Percentiles rank a stretch among this genome's conserved stretches.
phyloP scores from a whole-genome alignment of 2,888 invertebrate species.

The Pediacus dermestoides region DNA sequence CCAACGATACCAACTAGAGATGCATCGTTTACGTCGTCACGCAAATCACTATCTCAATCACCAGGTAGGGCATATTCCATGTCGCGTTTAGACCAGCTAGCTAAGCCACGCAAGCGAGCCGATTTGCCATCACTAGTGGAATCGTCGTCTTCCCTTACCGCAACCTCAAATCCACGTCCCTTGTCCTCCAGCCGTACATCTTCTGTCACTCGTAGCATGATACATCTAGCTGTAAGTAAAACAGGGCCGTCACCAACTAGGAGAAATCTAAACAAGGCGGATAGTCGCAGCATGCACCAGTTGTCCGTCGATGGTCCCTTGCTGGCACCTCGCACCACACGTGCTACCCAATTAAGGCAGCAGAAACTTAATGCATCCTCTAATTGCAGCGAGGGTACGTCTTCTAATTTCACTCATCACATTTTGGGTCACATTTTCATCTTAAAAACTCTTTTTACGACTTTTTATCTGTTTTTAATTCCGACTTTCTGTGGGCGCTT shows the following conservation, averaged over 20 bases:
- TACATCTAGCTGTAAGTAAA: slow-evolving; percentile 59
- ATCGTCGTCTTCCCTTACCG: slow-evolving; percentile 23
- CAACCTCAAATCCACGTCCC: slow-evolving; percentile 37
- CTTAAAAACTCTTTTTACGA: too few relatives aligned
- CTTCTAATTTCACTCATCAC: too few relatives aligned
- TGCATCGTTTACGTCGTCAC: slow-evolving; percentile 53
- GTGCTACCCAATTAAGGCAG: slow-evolving; percentile 48
- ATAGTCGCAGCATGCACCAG: slow-evolving; percentile 50
- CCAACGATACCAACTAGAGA: slow-evolving; percentile 81
- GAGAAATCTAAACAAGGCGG: slow-evolving; percentile 45
- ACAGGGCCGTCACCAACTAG: slow-evolving; percentile 47
- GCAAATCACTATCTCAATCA: slow-evolving; percentile 50
- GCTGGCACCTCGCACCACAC: slow-evolving; percentile 44
- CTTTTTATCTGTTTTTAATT: too few relatives aligned
- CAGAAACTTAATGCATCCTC: slow-evolving; percentile 44
- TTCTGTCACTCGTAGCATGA: slow-evolving; percentile 68
- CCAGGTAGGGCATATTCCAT: slow-evolving; percentile 91
- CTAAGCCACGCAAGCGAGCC: slow-evolving; percentile 59
- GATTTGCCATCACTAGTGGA: slow-evolving; percentile 43
- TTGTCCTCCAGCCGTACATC: slow-evolving; percentile 42
- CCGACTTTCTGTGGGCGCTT: too few relatives aligned
- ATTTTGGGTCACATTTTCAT: too few relatives aligned
- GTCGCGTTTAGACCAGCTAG: slow-evolving; percentile 85
- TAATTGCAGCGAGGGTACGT: slow-evolving; percentile 48
- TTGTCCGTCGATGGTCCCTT: slow-evolving; percentile 38